phyloP scores from a whole-genome alignment of 2,888 invertebrate genomes.

The Coelopa pilipes region DNA sequence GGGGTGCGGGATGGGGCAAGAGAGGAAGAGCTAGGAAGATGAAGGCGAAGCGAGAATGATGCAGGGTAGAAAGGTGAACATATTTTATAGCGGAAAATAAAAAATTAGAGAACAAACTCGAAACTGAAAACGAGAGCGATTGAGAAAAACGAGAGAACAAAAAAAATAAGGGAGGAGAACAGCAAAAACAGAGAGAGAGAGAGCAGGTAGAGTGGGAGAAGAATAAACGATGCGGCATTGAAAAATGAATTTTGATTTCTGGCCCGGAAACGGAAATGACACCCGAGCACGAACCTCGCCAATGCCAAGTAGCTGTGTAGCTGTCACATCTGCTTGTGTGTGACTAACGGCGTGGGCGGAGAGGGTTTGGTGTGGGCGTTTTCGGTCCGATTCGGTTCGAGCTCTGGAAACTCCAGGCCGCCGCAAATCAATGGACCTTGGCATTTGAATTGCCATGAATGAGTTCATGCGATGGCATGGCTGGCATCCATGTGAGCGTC shows the following conservation, averaged over 20 bases:
- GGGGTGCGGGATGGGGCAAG: too few relatives aligned
- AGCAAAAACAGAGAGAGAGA: too few relatives aligned
- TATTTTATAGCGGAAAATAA: neutral
- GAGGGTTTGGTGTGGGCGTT: too few relatives aligned
- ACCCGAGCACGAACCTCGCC: neutral
- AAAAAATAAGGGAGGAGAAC: too few relatives aligned
- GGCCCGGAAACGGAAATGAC: constrained; percentile 23
- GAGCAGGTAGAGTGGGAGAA: too few relatives aligned
- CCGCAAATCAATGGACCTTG: constrained; percentile 11
- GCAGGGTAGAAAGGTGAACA: neutral
- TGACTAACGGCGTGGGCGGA: too few relatives aligned
- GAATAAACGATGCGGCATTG: neutral
- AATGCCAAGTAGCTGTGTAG: neutral
- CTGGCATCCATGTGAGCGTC: neutral
- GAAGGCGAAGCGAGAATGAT: neutral
- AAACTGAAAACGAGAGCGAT: too few relatives aligned
- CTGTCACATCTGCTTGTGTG: neutral
- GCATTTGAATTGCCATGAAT: neutral
- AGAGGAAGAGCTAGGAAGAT: too few relatives aligned
- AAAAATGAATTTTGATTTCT: constrained; percentile 20
- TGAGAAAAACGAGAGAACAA: too few relatives aligned
- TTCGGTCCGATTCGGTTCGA: neutral
- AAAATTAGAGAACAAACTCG: neutral
- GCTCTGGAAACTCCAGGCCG: neutral
- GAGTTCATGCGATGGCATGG: neutral